phyloP scores from a whole-genome alignment of 30 jellyfish, hydroid and myxozoan species.

The Catostylus mosaicus region DNA sequence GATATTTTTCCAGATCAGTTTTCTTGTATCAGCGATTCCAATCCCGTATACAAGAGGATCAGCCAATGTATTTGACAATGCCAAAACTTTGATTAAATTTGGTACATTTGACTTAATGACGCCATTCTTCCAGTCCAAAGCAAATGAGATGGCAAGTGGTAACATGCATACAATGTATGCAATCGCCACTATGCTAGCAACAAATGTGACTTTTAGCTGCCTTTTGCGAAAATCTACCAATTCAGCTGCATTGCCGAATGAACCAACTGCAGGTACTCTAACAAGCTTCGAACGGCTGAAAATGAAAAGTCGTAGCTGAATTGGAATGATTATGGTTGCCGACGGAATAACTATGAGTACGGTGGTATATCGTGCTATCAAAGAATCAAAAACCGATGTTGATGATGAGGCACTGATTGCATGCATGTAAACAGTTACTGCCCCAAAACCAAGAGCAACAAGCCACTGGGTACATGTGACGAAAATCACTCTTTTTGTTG shows the following conservation, averaged over 20 bases:
- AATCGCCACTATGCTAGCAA: too few relatives aligned
- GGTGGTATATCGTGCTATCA: neutral
- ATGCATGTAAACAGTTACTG: neutral
- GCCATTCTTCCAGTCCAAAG: too few relatives aligned
- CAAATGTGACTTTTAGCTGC: too few relatives aligned
- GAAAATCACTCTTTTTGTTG: neutral
- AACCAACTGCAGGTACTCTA: neutral
- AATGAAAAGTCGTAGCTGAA: neutral
- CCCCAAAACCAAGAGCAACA: neutral
- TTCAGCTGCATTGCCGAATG: constrained; percentile 2
- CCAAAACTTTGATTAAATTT: too few relatives aligned
- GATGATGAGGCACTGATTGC: neutral
- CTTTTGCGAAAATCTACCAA: too few relatives aligned
- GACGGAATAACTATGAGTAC: neutral
- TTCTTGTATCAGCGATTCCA: too few relatives aligned
- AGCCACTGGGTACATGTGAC: neutral
- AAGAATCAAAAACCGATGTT: neutral
- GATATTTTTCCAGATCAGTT: too few relatives aligned
- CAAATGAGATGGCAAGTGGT: too few relatives aligned
- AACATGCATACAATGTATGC: too few relatives aligned
- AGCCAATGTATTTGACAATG: too few relatives aligned
- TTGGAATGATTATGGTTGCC: neutral
- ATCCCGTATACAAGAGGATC: too few relatives aligned
- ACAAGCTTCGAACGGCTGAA: constrained; percentile 6
- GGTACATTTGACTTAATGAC: too few relatives aligned